Conservation (phyloP, 1,140 invertebrate genomes). For the Metopolophium dirhodum region DNA sequence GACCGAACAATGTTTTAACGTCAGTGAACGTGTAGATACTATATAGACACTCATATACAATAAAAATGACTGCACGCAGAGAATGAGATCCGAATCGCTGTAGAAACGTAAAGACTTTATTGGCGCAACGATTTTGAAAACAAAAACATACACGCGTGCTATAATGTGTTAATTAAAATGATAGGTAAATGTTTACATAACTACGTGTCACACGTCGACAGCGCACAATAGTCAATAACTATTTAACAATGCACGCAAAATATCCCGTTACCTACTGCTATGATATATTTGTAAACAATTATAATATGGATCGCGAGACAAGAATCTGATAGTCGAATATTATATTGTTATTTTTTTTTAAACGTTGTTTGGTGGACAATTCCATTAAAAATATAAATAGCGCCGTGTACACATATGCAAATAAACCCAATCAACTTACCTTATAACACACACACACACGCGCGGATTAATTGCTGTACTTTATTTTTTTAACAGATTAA, state of each 20-base stretch:
- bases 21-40: background rate
- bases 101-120: background rate
- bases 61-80: slow-evolving; percentile 4
- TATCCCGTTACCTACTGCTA: background rate
- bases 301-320: background rate
- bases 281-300: background rate
- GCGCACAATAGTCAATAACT: background rate
- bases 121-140: background rate
- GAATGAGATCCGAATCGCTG: background rate
- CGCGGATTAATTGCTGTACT: background rate
- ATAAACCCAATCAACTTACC: background rate
- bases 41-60: background rate
- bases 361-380: background rate
- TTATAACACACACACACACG: background rate
- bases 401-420: background rate
- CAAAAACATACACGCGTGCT: background rate
- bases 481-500: background rate
- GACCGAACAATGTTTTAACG: slow-evolving; percentile 13
- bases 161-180: background rate
- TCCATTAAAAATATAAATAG: background rate
- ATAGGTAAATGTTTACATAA: background rate
- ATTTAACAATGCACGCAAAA: background rate
- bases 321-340: background rate
- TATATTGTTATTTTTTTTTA: background rate
- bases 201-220: background rate